phyloP scores from a whole-genome alignment of 1,140 invertebrate genomes.

The Teleopsis dalmanni region DNA sequence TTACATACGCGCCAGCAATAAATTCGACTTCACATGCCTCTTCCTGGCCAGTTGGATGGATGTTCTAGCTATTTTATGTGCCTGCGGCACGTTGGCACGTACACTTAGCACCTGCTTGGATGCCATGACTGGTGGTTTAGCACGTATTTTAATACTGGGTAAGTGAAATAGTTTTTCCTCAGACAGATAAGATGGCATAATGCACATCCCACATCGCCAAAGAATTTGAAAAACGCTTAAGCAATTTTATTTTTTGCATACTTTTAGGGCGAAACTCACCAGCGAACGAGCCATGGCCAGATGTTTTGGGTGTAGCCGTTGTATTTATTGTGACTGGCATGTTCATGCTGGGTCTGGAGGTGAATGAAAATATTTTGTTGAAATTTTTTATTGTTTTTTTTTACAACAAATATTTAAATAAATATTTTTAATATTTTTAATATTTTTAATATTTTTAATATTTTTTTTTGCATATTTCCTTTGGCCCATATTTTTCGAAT shows the following conservation, averaged over 20 bases:
- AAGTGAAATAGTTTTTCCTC: background rate
- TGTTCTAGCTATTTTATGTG: constrained; percentile 52
- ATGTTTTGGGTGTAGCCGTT: constrained; percentile 59
- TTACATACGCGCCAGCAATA: constrained; percentile 41
- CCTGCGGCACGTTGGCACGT: constrained; percentile 55
- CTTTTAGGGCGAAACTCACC: constrained; percentile 45
- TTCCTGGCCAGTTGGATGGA: constrained; percentile 57
- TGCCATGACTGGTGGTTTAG: constrained; percentile 54
- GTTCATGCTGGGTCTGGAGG: constrained; percentile 63
- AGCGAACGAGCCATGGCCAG: constrained; percentile 58
- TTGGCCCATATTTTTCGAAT: background rate
- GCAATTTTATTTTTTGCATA: constrained; percentile 4
- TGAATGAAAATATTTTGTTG: constrained; percentile 27
- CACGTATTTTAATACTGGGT: constrained; percentile 44
- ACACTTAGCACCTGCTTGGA: constrained; percentile 58
- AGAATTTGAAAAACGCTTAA: background rate
- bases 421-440: background rate
- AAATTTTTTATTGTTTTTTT: background rate
- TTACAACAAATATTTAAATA: background rate
- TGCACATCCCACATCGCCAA: background rate
- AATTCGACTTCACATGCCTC: constrained; percentile 39
- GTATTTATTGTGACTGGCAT: constrained; percentile 57
- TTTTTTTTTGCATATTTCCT: background rate
- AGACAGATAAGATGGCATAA: background rate
- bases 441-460: background rate